Base-by-base conservation (phyloP, 2,113 vertebrate species). In the Osmerus mordax region DNA sequence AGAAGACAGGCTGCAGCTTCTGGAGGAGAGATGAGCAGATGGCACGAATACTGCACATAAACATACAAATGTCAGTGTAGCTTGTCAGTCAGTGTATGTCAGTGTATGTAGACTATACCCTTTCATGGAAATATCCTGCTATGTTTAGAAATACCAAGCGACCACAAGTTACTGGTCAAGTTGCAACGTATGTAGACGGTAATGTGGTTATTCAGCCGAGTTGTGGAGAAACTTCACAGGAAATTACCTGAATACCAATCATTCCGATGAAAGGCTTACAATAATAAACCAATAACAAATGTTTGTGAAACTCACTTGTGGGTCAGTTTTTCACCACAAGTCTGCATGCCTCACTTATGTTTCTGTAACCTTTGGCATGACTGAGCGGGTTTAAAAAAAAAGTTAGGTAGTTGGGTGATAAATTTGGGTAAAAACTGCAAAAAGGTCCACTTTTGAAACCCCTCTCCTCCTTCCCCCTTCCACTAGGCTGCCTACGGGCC, bases 231-330 rank as follows among this genome's bases (percentile, higher is more conserved):
- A 70, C 91, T 91, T 89, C 89, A 85, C 92, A 90, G 91, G 91
- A 93, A 93, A 90, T 91, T 83, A 86, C 82, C 83, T 74, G 79
- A 86, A 89, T 93, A 81, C 91, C 87, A 87, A 28, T 71, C 89
- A 83, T 84, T 78, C 87, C 83, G 78, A 75, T 56, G 62, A 81
- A 88, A 88, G 81, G 74, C 82, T 89, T 84, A 68, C 68, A 89
- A 92, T 85, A 89, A 89, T 78, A 91, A 88, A 82, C 81, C 70
- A 76, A 70, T 77, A 77, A 74, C 75, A 80, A 62, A 80, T 73
- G 80, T 80, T 47, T 47, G 41, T 47, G 41, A 47, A 47, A 47
- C 41, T 47, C 41, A 47, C 7, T 11, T 12, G 7, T 47, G 7
- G 41, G 41, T 47, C 9, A 47, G 41, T 47, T 47, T 47, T 47